Evolutionary conservation across 2,888 invertebrate genomes (phyloP).

Genomic region (Odontocerum albicorne): DNA sequence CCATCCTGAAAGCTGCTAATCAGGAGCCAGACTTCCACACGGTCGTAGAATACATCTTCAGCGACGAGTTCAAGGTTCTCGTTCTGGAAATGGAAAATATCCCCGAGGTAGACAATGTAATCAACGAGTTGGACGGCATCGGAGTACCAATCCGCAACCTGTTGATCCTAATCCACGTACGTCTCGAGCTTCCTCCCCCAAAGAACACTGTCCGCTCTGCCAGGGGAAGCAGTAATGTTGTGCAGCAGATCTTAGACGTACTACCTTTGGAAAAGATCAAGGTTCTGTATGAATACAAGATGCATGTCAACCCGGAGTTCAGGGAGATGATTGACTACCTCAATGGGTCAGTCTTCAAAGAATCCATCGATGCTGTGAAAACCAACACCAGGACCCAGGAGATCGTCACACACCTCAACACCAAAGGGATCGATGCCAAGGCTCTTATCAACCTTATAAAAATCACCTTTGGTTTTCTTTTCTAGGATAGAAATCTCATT

Average conservation of each 20-base stretch:
- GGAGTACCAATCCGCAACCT: too few species aligned
- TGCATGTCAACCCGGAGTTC: constrained; percentile 16
- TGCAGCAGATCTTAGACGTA: constrained; percentile 13
- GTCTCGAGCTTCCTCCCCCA: too few species aligned
- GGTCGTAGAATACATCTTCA: constrained; percentile 8
- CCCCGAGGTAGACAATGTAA: constrained; percentile 10
- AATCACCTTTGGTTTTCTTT: constrained; percentile 15
- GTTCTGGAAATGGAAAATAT: constrained; percentile 6
- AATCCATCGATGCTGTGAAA: neutral
- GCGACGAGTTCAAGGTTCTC: constrained; percentile 3
- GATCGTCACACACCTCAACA: neutral
- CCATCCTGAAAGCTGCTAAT: neutral
- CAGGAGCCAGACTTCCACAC: constrained; percentile 9
- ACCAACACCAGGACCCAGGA: constrained; percentile 6
- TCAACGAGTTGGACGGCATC: neutral
- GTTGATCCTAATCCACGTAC: too few species aligned
- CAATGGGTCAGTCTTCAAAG: constrained; percentile 5
- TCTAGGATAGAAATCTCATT: too few species aligned
- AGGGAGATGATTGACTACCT: constrained; percentile 6
- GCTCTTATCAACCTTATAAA: constrained; percentile 3
- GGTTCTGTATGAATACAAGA: constrained; percentile 6
- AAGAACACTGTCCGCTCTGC: too few species aligned
- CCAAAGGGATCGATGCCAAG: constrained; percentile 6
- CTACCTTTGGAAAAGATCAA: constrained; percentile 12
- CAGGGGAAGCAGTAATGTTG: constrained; percentile 3